Evolutionary conservation across 2,113 vertebrate genomes (phyloP), one percentile per base, ranked within the genome.

Genomic region (Nettapus auritus): DNA sequence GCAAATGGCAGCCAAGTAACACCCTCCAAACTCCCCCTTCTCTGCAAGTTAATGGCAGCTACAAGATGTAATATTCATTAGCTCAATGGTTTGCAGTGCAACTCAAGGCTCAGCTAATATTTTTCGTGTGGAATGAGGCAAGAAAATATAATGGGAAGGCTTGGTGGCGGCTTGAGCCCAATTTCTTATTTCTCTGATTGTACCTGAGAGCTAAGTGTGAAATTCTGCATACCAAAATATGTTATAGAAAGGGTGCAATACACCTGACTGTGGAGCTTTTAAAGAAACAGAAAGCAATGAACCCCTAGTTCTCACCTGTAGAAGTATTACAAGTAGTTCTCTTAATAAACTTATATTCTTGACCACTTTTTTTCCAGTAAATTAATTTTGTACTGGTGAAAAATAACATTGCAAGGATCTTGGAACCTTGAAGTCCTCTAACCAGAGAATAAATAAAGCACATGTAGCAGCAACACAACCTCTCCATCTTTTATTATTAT

Each of bases 71-170:
- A 55, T 55, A 28, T 68, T 60, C n/a, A 52, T 69, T 79, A 84
- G 60, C 44, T 96, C 77, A 90, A 29, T 68, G 60, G 52, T 75
- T 88, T 90, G 76, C 77, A 86, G 26, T 33, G 38, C 67, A 83
- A 87, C 63, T 70, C 73, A 68, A 70, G 76, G 44, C 62, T 81
- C 53, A 82, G 46, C 42, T 76, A 14, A 25, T 36, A 56, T 81
- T 93, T 91, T 94, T 86, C 63, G 38, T 3, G 1, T 85, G 69
- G 67, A 91, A 94, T 38, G 40, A 92, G 38, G n/a, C 55, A 66
- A 88, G 82, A 90, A 93, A 90, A 93, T 68, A 75, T 62, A 91
- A 92, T 53, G 28, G 15, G 64, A 92, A 94, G 26, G 13, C 34
- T 86, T 80, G 52, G 38, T 80, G 94, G 42, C 55, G 90, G 21